phyloP scores from a whole-genome alignment of 2,888 invertebrate genomes.

The Plemyria rubiginata region DNA sequence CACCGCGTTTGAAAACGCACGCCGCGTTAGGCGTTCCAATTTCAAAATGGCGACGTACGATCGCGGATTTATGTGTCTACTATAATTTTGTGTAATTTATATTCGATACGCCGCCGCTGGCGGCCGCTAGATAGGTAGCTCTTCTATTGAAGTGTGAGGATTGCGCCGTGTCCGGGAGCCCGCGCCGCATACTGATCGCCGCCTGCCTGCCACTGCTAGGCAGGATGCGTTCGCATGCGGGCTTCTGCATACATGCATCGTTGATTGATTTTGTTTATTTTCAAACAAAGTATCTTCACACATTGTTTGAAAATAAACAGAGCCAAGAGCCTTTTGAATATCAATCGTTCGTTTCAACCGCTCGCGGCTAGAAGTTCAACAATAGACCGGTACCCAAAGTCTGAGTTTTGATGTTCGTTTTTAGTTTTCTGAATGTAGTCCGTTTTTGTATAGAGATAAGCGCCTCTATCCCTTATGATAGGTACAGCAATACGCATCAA shows the following conservation, averaged over 20 bases:
- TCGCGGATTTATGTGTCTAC: slow-evolving; percentile 67
- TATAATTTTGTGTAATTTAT: slow-evolving; percentile 79
- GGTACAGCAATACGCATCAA: slow-evolving; percentile 16
- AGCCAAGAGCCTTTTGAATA: slow-evolving; percentile 51
- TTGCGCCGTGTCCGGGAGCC: slow-evolving; percentile 69
- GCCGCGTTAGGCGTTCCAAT: slow-evolving; percentile 51
- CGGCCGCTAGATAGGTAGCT: slow-evolving; percentile 71
- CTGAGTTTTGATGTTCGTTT: too few relatives aligned
- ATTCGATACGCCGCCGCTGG: slow-evolving; percentile 76
- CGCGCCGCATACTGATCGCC: slow-evolving; percentile 69
- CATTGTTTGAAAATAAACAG: slow-evolving; percentile 58
- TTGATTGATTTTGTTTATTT: slow-evolving; percentile 57
- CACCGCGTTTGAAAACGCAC: slow-evolving; percentile 60
- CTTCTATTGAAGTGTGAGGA: slow-evolving; percentile 73
- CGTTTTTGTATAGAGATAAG: too few relatives aligned
- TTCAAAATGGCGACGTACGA: slow-evolving; percentile 63
- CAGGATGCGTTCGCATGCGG: slow-evolving; percentile 66
- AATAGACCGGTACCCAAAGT: slow-evolving; percentile 9
- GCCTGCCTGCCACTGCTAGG: slow-evolving; percentile 38
- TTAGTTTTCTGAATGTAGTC: too few relatives aligned
- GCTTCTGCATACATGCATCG: slow-evolving; percentile 60
- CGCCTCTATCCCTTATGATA: slow-evolving; percentile 22
- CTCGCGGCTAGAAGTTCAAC: slow-evolving; percentile 30
- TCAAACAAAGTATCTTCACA: slow-evolving; percentile 54
- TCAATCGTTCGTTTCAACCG: slow-evolving; percentile 47